Conservation (phyloP, 2,797 vertebrate genomes). For the Spinus olivaceus region DNA sequence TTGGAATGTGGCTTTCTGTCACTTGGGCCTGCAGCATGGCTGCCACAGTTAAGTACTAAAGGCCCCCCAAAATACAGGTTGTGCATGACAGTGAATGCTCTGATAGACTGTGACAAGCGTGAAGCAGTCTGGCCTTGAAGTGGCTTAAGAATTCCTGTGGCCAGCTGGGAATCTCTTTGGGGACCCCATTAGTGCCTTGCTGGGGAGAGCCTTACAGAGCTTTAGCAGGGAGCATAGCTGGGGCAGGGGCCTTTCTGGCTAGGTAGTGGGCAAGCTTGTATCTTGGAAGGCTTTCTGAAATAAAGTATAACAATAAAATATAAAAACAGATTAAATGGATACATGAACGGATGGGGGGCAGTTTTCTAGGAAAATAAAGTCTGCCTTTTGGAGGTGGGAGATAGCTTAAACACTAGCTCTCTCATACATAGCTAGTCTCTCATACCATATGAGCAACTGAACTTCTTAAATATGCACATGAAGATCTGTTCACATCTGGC, state of each 20-base stretch:
- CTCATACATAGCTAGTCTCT: not conserved
- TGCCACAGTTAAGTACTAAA: not conserved
- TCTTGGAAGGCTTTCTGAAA: not conserved
- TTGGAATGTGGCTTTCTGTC: not conserved
- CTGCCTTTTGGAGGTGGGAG: not conserved
- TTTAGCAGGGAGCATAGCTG: not conserved
- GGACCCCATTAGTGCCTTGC: not conserved
- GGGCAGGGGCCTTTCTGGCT: not conserved
- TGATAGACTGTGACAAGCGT: not conserved
- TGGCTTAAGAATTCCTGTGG: not conserved
- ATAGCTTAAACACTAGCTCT: not conserved
- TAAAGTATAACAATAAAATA: not conserved
- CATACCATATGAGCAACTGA: not conserved
- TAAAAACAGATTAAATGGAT: not conserved
- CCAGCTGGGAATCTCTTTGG: not conserved
- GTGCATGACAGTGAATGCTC: not conserved
- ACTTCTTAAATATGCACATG: not conserved
- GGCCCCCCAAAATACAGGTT: not conserved
- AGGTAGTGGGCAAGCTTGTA: not conserved
- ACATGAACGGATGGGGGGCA: not conserved
- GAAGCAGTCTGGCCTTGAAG: not conserved
- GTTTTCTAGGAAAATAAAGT: not conserved
- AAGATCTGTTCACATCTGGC: not conserved
- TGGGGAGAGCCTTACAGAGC: not conserved
- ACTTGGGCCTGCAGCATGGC: not conserved